phyloP scores from a whole-genome alignment of 2,797 vertebrate species.

The Pampus argenteus region DNA sequence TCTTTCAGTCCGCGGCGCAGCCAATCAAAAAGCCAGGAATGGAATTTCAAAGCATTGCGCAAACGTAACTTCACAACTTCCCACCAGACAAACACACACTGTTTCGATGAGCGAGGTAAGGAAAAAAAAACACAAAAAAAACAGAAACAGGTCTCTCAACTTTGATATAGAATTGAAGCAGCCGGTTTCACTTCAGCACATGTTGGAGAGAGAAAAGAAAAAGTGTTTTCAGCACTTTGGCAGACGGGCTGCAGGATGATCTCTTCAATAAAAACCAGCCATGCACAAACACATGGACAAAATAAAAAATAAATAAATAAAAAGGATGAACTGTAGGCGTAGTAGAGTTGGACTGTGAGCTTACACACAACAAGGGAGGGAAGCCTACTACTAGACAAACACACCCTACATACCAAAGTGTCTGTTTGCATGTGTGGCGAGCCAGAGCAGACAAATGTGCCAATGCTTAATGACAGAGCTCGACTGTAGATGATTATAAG shows the following conservation, averaged over 20 bases:
- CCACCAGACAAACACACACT: slow-evolving; percentile 21
- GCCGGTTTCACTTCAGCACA: slow-evolving; percentile 61
- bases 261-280: slow-evolving; percentile 61
- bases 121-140: neutral
- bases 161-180: slow-evolving; percentile 46
- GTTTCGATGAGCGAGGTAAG: slow-evolving; percentile 36
- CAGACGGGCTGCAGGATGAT: slow-evolving; percentile 41
- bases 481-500: slow-evolving; percentile 54
- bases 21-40: slow-evolving; percentile 25
- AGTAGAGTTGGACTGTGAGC: slow-evolving; percentile 17
- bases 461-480: slow-evolving; percentile 66
- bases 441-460: slow-evolving; percentile 48
- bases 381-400: slow-evolving; percentile 50
- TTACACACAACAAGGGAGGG: slow-evolving; percentile 41
- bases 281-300: slow-evolving; percentile 54
- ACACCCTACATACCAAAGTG: slow-evolving; percentile 52
- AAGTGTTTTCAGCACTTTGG: slow-evolving; percentile 65
- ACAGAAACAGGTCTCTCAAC: slow-evolving; percentile 14
- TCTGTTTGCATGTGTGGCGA: slow-evolving; percentile 44
- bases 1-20: slow-evolving; percentile 15
- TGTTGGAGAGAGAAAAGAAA: slow-evolving; percentile 13
- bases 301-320: slow-evolving; percentile 30
- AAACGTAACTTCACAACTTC: slow-evolving; percentile 43
- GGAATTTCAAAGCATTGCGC: slow-evolving; percentile 50
- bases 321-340: slow-evolving; percentile 40